phyloP scores from a whole-genome alignment of 2,888 invertebrate genomes.

The Sphaerophoria rueppellii region DNA sequence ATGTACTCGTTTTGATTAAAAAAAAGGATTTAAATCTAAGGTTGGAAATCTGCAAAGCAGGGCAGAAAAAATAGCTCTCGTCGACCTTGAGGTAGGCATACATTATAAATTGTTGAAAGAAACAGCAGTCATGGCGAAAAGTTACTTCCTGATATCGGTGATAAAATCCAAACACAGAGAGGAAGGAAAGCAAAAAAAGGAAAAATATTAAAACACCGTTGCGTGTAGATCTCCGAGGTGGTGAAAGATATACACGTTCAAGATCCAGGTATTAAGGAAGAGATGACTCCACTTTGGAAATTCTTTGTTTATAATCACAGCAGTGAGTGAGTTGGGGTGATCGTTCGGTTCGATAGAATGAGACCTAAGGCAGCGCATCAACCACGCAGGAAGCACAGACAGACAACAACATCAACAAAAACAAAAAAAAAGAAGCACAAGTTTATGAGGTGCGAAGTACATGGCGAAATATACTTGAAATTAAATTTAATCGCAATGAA shows the following conservation, averaged over 20 bases:
- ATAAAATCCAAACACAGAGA: slow-evolving; percentile 12
- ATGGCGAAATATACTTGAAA: slow-evolving; percentile 72
- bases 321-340: slow-evolving; percentile 37
- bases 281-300: slow-evolving; percentile 30
- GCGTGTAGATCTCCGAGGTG: slow-evolving; percentile 11
- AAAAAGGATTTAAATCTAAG: slow-evolving; percentile 54
- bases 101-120: slow-evolving; percentile 28
- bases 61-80: background rate
- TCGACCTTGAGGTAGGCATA: slow-evolving; percentile 49
- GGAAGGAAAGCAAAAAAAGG: slow-evolving; percentile 14
- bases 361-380: background rate
- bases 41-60: slow-evolving; percentile 12
- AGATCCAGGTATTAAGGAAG: slow-evolving; percentile 34
- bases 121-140: background rate
- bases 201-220: slow-evolving; percentile 14
- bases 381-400: background rate
- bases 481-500: slow-evolving; percentile 72
- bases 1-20: slow-evolving; percentile 66
- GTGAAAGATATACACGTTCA: slow-evolving; percentile 30
- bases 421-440: slow-evolving; percentile 13
- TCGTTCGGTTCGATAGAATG: slow-evolving; percentile 53
- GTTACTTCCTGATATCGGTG: slow-evolving; percentile 21
- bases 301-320: slow-evolving; percentile 58
- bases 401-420: background rate
- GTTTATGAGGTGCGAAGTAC: slow-evolving; percentile 73